Conservation (phyloP, 2,888 invertebrate genomes). For the Axea sp. region DNA sequence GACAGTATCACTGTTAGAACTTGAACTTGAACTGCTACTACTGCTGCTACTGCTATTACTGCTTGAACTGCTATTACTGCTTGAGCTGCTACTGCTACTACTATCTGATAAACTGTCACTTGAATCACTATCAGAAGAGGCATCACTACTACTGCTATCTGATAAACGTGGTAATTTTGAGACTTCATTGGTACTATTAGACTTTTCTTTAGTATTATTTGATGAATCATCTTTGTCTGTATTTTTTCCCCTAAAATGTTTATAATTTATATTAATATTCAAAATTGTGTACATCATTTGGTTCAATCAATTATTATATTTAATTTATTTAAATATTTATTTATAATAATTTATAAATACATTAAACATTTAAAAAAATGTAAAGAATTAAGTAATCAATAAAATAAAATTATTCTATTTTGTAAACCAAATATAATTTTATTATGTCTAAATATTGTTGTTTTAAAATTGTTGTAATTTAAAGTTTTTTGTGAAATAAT, state of each 20-base stretch:
- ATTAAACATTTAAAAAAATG: too few species aligned
- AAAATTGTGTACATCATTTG: too few species aligned
- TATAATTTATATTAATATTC: too few species aligned
- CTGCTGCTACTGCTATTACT: conserved; percentile 42
- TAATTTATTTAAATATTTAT: too few species aligned
- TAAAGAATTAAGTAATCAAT: too few species aligned
- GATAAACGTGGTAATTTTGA: too few species aligned
- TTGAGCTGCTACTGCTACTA: conserved; percentile 64
- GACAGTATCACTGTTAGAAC: conserved; percentile 27
- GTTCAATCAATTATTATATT: too few species aligned
- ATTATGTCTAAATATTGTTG: too few species aligned
- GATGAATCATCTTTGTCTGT: conserved; percentile 33
- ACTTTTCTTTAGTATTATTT: conserved; percentile 47
- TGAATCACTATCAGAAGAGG: conserved; percentile 64
- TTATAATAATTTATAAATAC: too few species aligned
- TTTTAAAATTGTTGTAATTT: too few species aligned
- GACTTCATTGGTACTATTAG: conserved; percentile 56
- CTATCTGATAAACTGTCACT: conserved; percentile 64
- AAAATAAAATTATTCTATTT: background rate
- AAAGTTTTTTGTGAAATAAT: too few species aligned
- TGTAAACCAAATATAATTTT: too few species aligned
- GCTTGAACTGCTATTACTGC: conserved; percentile 67
- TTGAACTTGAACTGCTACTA: conserved; percentile 56
- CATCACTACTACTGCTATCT: conserved; percentile 56
- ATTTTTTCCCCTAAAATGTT: background rate